Conservation (phyloP, 2,113 vertebrate species). For the Camelus bactrianus region DNA sequence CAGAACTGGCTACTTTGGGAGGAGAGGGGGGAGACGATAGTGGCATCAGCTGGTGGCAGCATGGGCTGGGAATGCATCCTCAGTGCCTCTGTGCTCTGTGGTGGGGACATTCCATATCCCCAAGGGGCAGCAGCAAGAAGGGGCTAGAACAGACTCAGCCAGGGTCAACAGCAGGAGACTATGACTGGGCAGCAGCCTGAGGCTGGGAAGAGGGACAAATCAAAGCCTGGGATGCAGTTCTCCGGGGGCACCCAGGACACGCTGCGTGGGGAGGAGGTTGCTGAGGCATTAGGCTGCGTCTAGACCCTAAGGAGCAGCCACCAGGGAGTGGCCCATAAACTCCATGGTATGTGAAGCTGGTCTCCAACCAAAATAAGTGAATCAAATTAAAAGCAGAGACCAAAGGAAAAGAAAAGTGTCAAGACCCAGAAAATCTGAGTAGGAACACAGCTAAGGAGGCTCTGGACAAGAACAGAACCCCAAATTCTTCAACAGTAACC, state of each 20-base stretch:
- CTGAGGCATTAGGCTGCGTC: neutral
- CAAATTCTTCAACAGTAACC: neutral
- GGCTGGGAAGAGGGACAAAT: neutral
- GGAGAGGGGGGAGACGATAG: neutral
- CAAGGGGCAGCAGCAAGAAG: neutral
- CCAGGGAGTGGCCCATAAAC: neutral
- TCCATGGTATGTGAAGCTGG: neutral
- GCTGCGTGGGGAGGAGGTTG: neutral
- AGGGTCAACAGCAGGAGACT: neutral
- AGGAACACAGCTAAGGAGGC: neutral
- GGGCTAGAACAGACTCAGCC: neutral
- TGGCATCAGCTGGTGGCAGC: fast-evolving
- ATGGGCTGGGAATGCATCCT: neutral
- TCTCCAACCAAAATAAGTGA: neutral
- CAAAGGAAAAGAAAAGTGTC: neutral
- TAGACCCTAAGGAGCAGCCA: neutral
- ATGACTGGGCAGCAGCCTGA: neutral
- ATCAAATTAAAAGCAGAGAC: neutral
- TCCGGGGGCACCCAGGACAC: neutral
- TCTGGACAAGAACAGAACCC: neutral
- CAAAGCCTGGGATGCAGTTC: neutral
- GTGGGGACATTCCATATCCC: neutral
- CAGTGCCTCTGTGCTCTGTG: neutral
- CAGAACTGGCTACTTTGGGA: neutral
- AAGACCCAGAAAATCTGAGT: neutral